Conservation (phyloP, 2,888 invertebrate species). For the Monopis laevigella region DNA sequence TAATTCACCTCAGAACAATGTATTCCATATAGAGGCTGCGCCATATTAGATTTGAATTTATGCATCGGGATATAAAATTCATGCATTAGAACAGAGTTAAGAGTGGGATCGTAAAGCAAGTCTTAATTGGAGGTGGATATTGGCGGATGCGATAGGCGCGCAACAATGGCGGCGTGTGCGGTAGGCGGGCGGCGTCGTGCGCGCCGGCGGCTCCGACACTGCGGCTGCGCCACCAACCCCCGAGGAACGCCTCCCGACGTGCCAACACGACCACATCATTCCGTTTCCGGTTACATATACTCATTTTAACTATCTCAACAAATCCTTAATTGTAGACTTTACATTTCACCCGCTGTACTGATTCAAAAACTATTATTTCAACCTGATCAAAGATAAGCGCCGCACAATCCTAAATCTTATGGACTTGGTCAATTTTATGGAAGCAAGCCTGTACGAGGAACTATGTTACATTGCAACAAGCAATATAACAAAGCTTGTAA, state of each 20-base stretch:
- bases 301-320: too few relatives aligned
- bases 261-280: constrained; percentile 23
- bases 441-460: too few relatives aligned
- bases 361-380: too few relatives aligned
- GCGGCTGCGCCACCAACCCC: constrained; percentile 29
- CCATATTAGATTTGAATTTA: constrained; percentile 32
- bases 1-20: constrained; percentile 27
- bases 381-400: too few relatives aligned
- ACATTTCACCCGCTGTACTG: too few relatives aligned
- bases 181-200: constrained; percentile 52
- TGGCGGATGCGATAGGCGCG: constrained; percentile 31
- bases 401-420: too few relatives aligned
- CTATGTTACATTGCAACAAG: too few relatives aligned
- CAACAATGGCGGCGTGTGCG: constrained; percentile 52
- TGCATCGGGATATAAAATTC: constrained; percentile 28
- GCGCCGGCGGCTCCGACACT: constrained; percentile 26
- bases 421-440: too few relatives aligned
- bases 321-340: too few relatives aligned
- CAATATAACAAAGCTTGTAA: neutral
- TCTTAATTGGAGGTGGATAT: constrained; percentile 41
- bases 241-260: constrained; percentile 13
- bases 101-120: constrained; percentile 36
- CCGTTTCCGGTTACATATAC: constrained; percentile 18
- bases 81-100: constrained; percentile 38
- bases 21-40: constrained; percentile 21